Evolutionary conservation across 2,797 vertebrate species (phyloP).

Genomic region (Natrix natrix): DNA sequence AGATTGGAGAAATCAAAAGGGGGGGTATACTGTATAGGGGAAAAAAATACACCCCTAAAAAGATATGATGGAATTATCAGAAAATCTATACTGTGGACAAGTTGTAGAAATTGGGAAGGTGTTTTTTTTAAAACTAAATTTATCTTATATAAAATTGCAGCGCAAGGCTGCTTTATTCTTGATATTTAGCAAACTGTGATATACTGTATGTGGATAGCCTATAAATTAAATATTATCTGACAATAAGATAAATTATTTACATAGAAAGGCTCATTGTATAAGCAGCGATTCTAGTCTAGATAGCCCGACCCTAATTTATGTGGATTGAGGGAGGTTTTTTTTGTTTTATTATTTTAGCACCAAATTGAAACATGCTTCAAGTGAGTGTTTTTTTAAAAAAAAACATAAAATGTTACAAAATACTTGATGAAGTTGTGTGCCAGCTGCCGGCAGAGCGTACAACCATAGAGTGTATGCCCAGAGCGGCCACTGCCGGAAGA

Average conservation of each 20-base stretch:
- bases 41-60: not conserved
- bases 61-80: not conserved
- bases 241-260: not conserved
- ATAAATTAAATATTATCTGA: not conserved
- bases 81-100: not conserved
- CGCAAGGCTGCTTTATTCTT: not conserved
- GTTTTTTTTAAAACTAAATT: not conserved
- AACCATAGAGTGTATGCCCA: too few relatives aligned
- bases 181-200: not conserved
- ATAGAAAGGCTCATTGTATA: not conserved
- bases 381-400: not conserved
- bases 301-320: not conserved
- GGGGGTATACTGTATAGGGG: not conserved
- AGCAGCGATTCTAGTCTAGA: not conserved
- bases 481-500: too few relatives aligned
- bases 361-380: not conserved
- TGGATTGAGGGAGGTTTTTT: not conserved
- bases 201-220: not conserved
- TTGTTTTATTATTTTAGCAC: not conserved
- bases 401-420: not conserved
- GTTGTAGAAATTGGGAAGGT: not conserved
- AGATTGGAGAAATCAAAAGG: not conserved
- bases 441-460: too few relatives aligned
- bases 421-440: not conserved
- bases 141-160: not conserved